phyloP scores from a whole-genome alignment of 2,888 invertebrate species.

The Polymixis lichenea region DNA sequence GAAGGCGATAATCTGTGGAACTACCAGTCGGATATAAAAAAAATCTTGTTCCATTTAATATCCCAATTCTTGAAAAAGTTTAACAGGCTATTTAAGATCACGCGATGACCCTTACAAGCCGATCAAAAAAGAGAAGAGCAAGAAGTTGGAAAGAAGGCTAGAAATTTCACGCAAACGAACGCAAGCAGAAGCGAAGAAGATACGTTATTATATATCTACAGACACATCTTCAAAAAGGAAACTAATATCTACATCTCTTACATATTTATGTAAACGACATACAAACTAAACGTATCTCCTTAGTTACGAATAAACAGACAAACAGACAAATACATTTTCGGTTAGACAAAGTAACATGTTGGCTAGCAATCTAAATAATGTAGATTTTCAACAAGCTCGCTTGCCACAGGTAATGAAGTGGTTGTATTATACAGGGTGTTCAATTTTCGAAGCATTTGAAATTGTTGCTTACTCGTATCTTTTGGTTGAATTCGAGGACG shows the following conservation, averaged over 20 bases:
- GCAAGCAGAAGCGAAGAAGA: too few relatives aligned
- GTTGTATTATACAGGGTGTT: constrained; percentile 36
- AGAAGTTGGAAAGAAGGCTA: too few relatives aligned
- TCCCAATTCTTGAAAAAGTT: too few relatives aligned
- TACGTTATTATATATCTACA: neutral
- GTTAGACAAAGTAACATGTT: constrained; percentile 39
- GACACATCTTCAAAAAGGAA: constrained; percentile 7
- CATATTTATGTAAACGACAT: constrained; percentile 33
- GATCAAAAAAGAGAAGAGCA: too few relatives aligned
- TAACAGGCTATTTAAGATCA: too few relatives aligned
- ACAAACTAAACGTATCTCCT: constrained; percentile 29
- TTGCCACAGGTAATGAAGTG: constrained; percentile 51
- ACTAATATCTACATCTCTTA: constrained; percentile 11
- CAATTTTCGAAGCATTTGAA: neutral
- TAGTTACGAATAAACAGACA: constrained; percentile 24
- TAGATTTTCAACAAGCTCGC: constrained; percentile 43
- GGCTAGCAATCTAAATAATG: constrained; percentile 56
- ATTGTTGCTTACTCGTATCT: constrained; percentile 13
- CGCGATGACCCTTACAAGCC: too few relatives aligned
- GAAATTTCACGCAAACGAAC: too few relatives aligned
- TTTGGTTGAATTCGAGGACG: too few relatives aligned
- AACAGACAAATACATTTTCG: constrained; percentile 46
- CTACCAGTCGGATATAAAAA: too few relatives aligned
- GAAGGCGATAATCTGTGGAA: too few relatives aligned
- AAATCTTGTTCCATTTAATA: too few relatives aligned